phyloP scores from a whole-genome alignment of 2,888 invertebrate species.

The Omphaloscelis lunosa region DNA sequence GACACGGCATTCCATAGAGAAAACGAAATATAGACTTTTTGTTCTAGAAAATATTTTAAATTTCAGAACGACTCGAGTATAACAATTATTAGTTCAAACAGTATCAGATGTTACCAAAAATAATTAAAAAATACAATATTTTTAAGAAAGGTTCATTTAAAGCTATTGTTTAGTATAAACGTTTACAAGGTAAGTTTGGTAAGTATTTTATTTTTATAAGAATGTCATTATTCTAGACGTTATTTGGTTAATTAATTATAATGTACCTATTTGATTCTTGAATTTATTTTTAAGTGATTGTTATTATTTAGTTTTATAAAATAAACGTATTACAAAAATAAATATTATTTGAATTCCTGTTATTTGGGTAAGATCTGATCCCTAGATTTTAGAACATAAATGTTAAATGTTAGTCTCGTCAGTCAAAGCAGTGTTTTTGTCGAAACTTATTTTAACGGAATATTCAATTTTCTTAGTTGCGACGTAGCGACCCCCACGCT shows the following conservation, averaged over 20 bases:
- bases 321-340: conserved; percentile 26
- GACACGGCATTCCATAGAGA: conserved; percentile 78
- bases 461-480: no score
- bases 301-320: conserved; percentile 46
- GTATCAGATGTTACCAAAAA: not conserved
- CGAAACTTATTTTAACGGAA: no score
- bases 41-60: not conserved
- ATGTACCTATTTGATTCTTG: conserved; percentile 5
- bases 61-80: not conserved
- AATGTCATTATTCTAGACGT: conserved; percentile 43
- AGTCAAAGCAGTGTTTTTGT: not conserved
- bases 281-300: conserved; percentile 61
- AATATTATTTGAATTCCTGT: not conserved
- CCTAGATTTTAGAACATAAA: not conserved
- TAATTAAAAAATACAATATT: conserved; percentile 10
- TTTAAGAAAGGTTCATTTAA: conserved; percentile 6
- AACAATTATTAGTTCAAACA: not conserved
- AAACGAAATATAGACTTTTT: not conserved
- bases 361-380: no score
- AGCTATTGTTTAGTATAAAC: conserved; percentile 27
- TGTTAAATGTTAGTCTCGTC: no score
- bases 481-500: no score
- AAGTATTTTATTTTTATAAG: conserved; percentile 62
- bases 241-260: conserved; percentile 17
- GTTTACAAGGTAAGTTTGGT: conserved; percentile 69